Base-by-base conservation (phyloP, 2,888 invertebrate genomes). In the Meteorus colon region DNA sequence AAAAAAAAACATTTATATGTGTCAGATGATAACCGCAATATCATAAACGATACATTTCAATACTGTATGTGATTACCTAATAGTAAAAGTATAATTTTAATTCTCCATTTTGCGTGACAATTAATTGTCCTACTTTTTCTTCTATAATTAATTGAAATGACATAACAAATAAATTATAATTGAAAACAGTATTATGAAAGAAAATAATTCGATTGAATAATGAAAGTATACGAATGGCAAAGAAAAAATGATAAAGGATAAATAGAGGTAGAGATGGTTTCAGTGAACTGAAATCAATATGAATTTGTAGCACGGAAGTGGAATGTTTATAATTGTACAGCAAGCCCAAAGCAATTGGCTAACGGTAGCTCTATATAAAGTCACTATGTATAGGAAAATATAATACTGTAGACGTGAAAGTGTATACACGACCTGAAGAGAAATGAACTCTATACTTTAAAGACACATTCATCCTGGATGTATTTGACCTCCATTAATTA, bases 361-460 rank as follows among this genome's bases (percentile, higher is more conserved):
- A 31, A 62, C 62, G 62, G 62, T 62, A 62, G 62, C 62, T 62
- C 31, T 29, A 62, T 62, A 62, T 55, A 19, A 55, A 55, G 19
- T 55, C 55, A 55, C 8, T 55, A 55, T 19, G n/a, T 19, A 24
- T 55, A 55, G 55, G 8, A 55, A 55, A 55, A 55, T 19, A 55
- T 55, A 55, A 24, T 19, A 8, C 55, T 55, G 4, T 55, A 55
- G 37, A 65, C 19, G 65, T 65, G 62, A 62, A 62, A 62, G 62
- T 62, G 31, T 29, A 62, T 55, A 19, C 55, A 55, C 19, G 55
- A 55, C 55, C 55, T 55, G 24, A 19, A 55, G 55, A 19, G 19
- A 55, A 55, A 55, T 55, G 55, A 55, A 55, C 55, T 55, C 55
- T 55, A 55, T 55, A 55, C 55, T 55, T 55, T 55, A 19, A 55